Evolutionary conservation across 1,140 invertebrate genomes (phyloP), one percentile per base, ranked within the genome.

Genomic region (Drosophila bipectinata): DNA sequence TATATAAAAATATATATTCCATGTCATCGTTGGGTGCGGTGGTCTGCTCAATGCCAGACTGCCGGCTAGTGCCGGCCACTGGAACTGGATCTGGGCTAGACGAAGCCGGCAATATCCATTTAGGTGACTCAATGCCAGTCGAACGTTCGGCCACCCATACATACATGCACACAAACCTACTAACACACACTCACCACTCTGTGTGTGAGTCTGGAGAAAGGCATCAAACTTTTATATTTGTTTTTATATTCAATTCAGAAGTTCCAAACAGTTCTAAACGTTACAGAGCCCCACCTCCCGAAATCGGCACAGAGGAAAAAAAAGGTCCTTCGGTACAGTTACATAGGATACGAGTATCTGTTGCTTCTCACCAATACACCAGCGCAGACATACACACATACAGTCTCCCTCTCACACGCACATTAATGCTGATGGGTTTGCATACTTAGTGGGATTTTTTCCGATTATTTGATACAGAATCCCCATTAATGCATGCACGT

Each of bases 1-100:
- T 87, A 88, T 74, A 87, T 88, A 88, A 83, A 82, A 87, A 79
- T 88, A 85, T 85, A 85, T 74, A 85, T 84, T 80, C 74, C 74
- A 75, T 82, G 71, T 72, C 78, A 76, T 87, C 30, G 41, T 72
- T 78, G 66, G 80, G 82, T 78, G 77, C 73, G 79, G 62, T 69
- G 77, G 71, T 78, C 77, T 68, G 57, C 57, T 74, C 82, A 85
- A 80, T 80, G 77, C 77, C 73, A 82, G 77, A 79, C 79, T 52
- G 34, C 58, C 49, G 48, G 48, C 58, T 51, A 41, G n/a, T 76
- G 68, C 55, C 71, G 77, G 68, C 49, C 77, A 78, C 61, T 73
- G 51, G 52, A 45, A 71, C 64, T 63, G 77, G 54, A 80, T 74
- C 61, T 85, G 74, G 73, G 72, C 72, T 76, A 75, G 72, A 67